Base-by-base conservation (phyloP, 2,797 vertebrate species). In the Phylloscopus collybita region DNA sequence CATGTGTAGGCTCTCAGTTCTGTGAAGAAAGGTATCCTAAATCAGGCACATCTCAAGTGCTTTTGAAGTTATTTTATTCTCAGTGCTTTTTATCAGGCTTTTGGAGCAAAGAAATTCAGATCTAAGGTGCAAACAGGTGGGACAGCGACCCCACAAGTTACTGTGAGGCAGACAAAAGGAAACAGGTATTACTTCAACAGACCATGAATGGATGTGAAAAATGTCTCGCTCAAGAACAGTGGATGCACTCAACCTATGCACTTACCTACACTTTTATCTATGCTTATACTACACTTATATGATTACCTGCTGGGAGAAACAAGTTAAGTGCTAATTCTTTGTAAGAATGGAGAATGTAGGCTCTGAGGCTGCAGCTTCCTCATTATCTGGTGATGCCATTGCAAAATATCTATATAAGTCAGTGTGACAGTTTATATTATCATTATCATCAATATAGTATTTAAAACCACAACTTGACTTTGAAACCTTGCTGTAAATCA, bases 401-500 rank as follows among this genome's bases (percentile, higher is more conserved):
- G 49, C 38, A 83, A 70, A 87, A 57, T 18, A 62, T 32, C 14
- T 38, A 6, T 6, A 0, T 22, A 67, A 56, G 30, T 32, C 72
- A 73, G 45, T 59, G 50, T 42, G 42, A 76, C 36, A 72, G 21
- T 61, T 54, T 66, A 17, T 38, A 73, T 1, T 57, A 30, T n/a
- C 44, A 71, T 92, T 79, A 62, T 53, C 57, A 75, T 40, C 57
- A 70, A 47, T 25, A 1, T 4, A 60, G 27, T 32, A 89, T 60
- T 73, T 72, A 59, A 75, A 69, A 86, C 42, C 8, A 64, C 11
- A 90, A 49, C 36, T 20, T 51, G 44, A 85, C 38, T 73, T 50
- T 71, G 65, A 90, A 90, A 70, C 62, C 30, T 80, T 78, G 45
- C 72, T 88, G 64, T 90, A 81, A 89, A 79, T 86, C 51, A 91